Percentiles rank a stretch among this genome's conserved stretches.
These are phyloP conservation scores for Rhizomys pruinosus DNA, from an alignment of 2,113 vertebrate species.

Conservation along the genomic window DNA sequence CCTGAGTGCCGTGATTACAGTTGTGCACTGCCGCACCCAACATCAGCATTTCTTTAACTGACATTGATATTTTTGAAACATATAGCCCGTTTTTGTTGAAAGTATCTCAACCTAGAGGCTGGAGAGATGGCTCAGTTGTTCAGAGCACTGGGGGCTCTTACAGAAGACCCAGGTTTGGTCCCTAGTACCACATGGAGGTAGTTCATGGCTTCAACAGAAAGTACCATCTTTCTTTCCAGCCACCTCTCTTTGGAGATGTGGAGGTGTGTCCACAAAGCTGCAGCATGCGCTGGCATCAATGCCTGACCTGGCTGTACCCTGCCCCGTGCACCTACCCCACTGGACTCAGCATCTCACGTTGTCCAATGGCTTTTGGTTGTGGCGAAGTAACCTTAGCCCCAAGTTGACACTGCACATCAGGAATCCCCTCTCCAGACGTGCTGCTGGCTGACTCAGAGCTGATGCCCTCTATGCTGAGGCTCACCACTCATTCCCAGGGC, in stretches of 20 bases:
- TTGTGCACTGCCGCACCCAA: too few species aligned
- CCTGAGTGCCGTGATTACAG: neutral
- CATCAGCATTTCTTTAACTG: neutral
- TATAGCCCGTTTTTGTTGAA: neutral
- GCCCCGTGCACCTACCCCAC: too few species aligned
- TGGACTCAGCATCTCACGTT: neutral
- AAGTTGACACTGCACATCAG: neutral
- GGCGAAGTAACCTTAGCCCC: neutral
- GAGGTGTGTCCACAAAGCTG: neutral
- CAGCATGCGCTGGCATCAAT: neutral
- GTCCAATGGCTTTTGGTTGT: neutral
- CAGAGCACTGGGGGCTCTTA: too few species aligned
- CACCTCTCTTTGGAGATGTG: neutral
- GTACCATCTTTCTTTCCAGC: neutral
- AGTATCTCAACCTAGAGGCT: neutral
- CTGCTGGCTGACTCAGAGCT: neutral
- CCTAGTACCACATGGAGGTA: neutral
- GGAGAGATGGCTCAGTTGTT: too few species aligned
- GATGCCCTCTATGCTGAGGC: neutral
- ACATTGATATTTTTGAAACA: slow-evolving; percentile 28
- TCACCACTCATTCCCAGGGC: neutral
- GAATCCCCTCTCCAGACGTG: too few species aligned
- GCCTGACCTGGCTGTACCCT: neutral
- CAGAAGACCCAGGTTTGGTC: too few species aligned
- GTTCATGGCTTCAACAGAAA: neutral